phyloP scores from a whole-genome alignment of 2,888 invertebrate genomes.

The Meloe dianella region DNA sequence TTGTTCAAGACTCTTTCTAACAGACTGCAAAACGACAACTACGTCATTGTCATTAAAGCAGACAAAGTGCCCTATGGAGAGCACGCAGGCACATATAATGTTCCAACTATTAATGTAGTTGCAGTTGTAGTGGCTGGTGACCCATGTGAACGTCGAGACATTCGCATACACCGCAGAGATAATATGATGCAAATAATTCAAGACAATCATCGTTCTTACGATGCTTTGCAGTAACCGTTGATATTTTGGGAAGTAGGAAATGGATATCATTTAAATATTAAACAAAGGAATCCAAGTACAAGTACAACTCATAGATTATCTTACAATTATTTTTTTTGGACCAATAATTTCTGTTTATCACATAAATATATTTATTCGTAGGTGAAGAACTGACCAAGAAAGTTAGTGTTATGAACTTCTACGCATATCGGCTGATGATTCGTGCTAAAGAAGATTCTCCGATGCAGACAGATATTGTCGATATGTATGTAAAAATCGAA shows the following conservation, averaged over 20 bases:
- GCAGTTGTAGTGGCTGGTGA: conserved; percentile 46
- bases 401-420: conserved; percentile 41
- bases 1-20: conserved; percentile 21
- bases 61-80: conserved; percentile 48
- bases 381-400: background rate
- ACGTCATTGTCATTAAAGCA: no score
- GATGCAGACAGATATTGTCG: conserved; percentile 48
- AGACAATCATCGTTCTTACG: conserved; percentile 42
- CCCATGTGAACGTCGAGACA: background rate
- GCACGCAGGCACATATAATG: conserved; percentile 51
- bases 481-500: conserved; percentile 56
- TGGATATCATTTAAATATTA: conserved; percentile 38
- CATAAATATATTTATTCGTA: conserved; percentile 36
- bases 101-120: conserved; percentile 46
- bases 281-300: conserved; percentile 25
- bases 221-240: conserved; percentile 44
- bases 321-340: no score
- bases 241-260: conserved; percentile 42
- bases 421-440: conserved; percentile 46
- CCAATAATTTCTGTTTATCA: no score
- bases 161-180: conserved; percentile 21
- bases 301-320: no score
- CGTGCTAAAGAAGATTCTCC: conserved; percentile 41
- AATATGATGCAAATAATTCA: conserved; percentile 38
- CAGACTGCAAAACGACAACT: no score